These are phyloP conservation scores for Odocoileus virginianus DNA, from an alignment of 2,113 vertebrate genomes.

Conservation along the genomic window DNA sequence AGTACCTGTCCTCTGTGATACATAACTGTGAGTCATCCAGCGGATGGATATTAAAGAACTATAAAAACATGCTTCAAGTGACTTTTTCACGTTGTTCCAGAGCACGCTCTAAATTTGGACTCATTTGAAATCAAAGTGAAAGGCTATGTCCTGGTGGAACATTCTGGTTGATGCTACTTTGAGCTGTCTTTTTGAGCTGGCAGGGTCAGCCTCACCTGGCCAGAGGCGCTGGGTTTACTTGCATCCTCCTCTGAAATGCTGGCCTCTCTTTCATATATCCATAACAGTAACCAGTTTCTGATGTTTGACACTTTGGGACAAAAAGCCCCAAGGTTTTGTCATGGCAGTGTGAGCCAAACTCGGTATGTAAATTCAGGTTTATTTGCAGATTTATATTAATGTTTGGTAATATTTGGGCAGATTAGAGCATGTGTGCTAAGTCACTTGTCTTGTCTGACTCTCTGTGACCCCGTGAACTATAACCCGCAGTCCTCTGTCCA, in stretches of 20 bases:
- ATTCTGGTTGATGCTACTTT: background rate
- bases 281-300: background rate
- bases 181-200: background rate
- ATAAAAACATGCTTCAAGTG: slow-evolving; percentile 56
- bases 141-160: background rate
- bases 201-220: background rate
- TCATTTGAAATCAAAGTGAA: slow-evolving; percentile 30
- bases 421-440: background rate
- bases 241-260: background rate
- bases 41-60: slow-evolving; percentile 54
- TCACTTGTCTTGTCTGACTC: background rate
- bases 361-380: background rate
- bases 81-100: slow-evolving; percentile 53
- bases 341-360: background rate
- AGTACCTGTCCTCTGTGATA: slow-evolving; percentile 66
- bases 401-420: background rate
- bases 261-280: background rate
- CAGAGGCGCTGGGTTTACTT: background rate
- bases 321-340: background rate
- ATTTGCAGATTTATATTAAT: background rate
- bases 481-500: background rate
- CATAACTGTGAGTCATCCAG: slow-evolving; percentile 58
- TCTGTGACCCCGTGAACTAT: background rate
- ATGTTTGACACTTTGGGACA: background rate
- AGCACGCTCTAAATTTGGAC: slow-evolving; percentile 62